A percentile compares a stretch with the other conserved stretches of the same genome.
These are phyloP conservation scores for Arge pagana DNA, from an alignment of 2,888 invertebrate species.

Conservation along the genomic window DNA sequence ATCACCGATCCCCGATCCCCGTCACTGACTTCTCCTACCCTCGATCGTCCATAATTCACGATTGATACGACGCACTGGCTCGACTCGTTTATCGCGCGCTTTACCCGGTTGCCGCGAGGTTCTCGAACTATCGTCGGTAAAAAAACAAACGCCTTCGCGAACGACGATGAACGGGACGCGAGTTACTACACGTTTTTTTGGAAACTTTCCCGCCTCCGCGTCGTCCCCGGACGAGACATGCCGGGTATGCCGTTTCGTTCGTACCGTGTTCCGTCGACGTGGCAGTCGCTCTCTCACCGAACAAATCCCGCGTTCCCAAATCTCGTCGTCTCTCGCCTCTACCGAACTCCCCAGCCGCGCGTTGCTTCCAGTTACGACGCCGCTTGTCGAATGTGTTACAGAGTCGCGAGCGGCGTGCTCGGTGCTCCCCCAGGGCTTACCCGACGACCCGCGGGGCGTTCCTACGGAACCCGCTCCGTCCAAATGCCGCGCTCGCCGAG, in stretches of 20 bases:
- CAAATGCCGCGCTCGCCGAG: constrained; percentile 27
- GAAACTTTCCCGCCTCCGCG: too few relatives aligned
- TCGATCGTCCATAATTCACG: constrained; percentile 29
- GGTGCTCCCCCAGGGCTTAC: constrained; percentile 54
- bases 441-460: constrained; percentile 32
- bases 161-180: too few relatives aligned
- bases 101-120: background rate
- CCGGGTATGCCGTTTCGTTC: too few relatives aligned
- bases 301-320: constrained; percentile 30
- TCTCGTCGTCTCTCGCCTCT: constrained; percentile 41
- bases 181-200: too few relatives aligned
- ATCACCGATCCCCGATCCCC: too few relatives aligned
- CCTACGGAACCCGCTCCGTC: constrained; percentile 31
- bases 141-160: too few relatives aligned
- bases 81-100: constrained; percentile 18
- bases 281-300: too few relatives aligned
- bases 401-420: constrained; percentile 53
- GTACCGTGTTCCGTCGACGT: too few relatives aligned
- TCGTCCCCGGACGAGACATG: too few relatives aligned
- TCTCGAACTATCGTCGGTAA: constrained; percentile 15
- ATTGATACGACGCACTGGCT: constrained; percentile 31
- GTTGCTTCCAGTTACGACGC: constrained; percentile 59
- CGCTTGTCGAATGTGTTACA: constrained; percentile 60
- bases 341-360: constrained; percentile 56
- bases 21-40: too few relatives aligned